Percentiles rank a stretch among this genome's conserved stretches.
phyloP scores from a whole-genome alignment of 92 coral and sea anemone genomes.

The Ricordea florida region DNA sequence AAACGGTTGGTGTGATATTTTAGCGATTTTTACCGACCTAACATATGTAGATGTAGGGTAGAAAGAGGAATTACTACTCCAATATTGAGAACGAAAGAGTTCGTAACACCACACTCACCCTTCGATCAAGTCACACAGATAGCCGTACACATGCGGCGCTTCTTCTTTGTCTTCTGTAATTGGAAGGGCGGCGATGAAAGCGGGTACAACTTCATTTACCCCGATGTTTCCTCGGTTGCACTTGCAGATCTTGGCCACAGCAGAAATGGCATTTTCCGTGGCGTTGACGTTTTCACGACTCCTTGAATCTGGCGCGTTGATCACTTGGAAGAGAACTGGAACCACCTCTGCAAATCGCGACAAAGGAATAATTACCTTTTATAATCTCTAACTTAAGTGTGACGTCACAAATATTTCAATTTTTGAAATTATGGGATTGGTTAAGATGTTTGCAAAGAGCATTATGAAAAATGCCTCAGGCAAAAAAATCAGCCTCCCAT shows the following conservation, averaged over 20 bases:
- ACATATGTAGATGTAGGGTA: neutral
- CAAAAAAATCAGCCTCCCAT: neutral
- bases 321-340: slow-evolving; percentile 76
- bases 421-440: too few species aligned
- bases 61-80: neutral
- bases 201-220: slow-evolving; percentile 84
- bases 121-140: slow-evolving; percentile 91
- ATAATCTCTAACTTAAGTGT: too few species aligned
- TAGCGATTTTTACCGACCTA: neutral
- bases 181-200: slow-evolving; percentile 91
- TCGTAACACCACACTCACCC: slow-evolving; percentile 58
- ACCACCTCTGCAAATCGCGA: slow-evolving; percentile 73
- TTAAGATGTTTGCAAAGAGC: too few species aligned
- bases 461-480: neutral
- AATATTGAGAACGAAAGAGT: neutral
- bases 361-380: neutral
- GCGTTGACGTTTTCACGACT: slow-evolving; percentile 96
- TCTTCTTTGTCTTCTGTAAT: slow-evolving; percentile 96
- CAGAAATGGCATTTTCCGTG: slow-evolving; percentile 97
- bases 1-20: too few species aligned
- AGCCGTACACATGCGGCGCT: slow-evolving; percentile 97
- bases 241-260: slow-evolving; percentile 97
- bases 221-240: slow-evolving; percentile 97
- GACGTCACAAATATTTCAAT: too few species aligned
- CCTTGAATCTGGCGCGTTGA: slow-evolving; percentile 83